Conservation (phyloP, 2,888 invertebrate genomes). For the Archips xylosteana region DNA sequence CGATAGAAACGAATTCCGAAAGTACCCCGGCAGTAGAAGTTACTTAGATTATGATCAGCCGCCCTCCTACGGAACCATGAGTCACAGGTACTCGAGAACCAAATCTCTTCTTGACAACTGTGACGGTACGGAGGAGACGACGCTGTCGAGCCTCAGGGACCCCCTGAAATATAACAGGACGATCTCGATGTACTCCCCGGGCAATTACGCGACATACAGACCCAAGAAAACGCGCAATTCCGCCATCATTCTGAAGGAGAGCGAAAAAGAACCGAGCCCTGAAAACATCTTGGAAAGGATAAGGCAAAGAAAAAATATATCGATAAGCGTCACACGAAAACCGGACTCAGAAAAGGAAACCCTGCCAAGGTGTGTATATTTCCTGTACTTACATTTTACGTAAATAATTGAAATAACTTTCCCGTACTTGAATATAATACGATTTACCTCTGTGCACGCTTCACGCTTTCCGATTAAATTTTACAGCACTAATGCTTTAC, state of each 20-base stretch:
- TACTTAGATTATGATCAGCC: constrained; percentile 78
- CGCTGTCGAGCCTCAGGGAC: constrained; percentile 66
- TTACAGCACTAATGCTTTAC: constrained; percentile 82
- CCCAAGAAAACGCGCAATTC: constrained; percentile 81
- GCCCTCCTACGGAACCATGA: constrained; percentile 63
- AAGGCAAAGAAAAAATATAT: constrained; percentile 79
- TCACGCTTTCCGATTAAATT: constrained; percentile 80
- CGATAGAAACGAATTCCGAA: constrained; percentile 79
- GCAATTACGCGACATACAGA: constrained; percentile 81
- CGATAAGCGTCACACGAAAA: constrained; percentile 80
- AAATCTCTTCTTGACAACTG: constrained; percentile 77
- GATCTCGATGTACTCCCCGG: constrained; percentile 80
- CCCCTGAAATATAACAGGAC: constrained; percentile 78
- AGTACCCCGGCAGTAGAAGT: constrained; percentile 71
- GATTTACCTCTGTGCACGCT: constrained; percentile 82
- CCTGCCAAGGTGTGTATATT: constrained; percentile 80
- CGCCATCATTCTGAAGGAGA: constrained; percentile 81
- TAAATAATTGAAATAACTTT: constrained; percentile 82
- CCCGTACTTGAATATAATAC: constrained; percentile 71
- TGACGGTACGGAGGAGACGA: constrained; percentile 68
- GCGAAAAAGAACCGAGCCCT: constrained; percentile 80
- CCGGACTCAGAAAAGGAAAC: constrained; percentile 75
- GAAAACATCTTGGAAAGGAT: constrained; percentile 83
- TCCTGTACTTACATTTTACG: constrained; percentile 69
- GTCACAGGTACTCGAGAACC: constrained; percentile 75